phyloP scores from a whole-genome alignment of 1,140 invertebrate genomes.

The Andrena cerasifolii region DNA sequence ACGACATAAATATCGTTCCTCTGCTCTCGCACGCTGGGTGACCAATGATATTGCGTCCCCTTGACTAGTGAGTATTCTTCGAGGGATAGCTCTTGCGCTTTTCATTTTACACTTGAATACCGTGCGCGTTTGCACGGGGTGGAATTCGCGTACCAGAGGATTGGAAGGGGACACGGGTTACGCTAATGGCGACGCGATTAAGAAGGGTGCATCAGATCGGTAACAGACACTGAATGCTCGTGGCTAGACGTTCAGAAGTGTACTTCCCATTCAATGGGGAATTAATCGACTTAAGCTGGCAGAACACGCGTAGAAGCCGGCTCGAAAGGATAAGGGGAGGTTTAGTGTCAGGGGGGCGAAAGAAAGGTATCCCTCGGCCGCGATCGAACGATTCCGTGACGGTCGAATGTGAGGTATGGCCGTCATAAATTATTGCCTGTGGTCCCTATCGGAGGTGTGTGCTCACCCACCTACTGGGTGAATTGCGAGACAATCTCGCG shows the following conservation, averaged over 20 bases:
- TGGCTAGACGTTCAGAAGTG: neutral
- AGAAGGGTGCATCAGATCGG: neutral
- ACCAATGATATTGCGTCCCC: slow-evolving; percentile 32
- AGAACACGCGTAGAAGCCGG: no score
- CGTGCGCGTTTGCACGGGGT: no score
- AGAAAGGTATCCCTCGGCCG: slow-evolving; percentile 29
- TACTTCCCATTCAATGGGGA: neutral
- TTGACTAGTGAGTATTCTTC: neutral
- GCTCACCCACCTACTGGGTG: slow-evolving; percentile 45
- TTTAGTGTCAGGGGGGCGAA: slow-evolving; percentile 4
- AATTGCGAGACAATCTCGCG: slow-evolving; percentile 63
- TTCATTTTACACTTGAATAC: neutral
- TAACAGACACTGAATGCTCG: no score
- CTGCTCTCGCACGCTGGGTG: slow-evolving; percentile 21
- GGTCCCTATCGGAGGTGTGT: slow-evolving; percentile 60
- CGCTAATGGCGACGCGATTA: no score
- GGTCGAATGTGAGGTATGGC: slow-evolving; percentile 25
- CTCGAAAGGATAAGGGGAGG: neutral
- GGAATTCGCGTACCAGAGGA: no score
- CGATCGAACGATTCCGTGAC: slow-evolving; percentile 31
- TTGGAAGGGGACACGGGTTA: no score
- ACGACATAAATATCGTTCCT: slow-evolving; percentile 33
- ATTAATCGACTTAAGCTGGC: neutral
- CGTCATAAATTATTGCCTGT: slow-evolving; percentile 51
- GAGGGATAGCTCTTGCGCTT: neutral